Base-by-base conservation (phyloP, 1,140 invertebrate genomes). In the Tenebrio molitor region DNA sequence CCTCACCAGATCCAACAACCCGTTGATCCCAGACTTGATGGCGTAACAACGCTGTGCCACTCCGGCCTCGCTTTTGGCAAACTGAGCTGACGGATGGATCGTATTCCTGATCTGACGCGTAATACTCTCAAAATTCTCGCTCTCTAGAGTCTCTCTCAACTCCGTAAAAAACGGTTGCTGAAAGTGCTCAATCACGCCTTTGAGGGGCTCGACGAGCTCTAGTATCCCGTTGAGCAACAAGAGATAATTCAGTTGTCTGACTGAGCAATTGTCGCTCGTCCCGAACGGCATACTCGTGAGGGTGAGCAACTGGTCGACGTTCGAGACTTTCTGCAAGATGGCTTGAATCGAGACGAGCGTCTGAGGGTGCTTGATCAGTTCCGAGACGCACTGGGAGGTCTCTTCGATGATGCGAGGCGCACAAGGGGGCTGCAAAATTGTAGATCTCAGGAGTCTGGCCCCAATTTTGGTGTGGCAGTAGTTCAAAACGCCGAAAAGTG, bases 11-110 rank as follows among this genome's bases (percentile, higher is more conserved):
- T 96, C 94, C 63, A 96, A 82, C 34, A 93, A 83, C 1, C 89
- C 90, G 78, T 91, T 93, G 19, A 93, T 85, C 15, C 89, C 88
- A 15, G 87, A 85, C 84, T 92, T 95, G 1, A 97, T 90, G 23
- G 94, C 93, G 84, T 95, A 95, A 80, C 92, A 93, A 77, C 94
- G 88, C 84, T 96, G 93, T 68, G 91, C 87, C 62, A 87, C 88
- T 0, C 92, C 93, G 81, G 89, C 89, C n/a, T 90, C 85, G 17
- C 88, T 89, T 77, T 87, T 88, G 17, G 88, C 88, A 41, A 84
- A 72, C 64, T 87, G 83, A 1, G 90, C 89, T 77, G 95, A 92
- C 63, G 91, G 88, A 83, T 93, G 89, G 62, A 97, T 88, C 0
- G 93, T 85, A 58, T 85, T 84, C 10, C 87, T 81, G 66, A 96